Conservation (phyloP, 1,140 invertebrate genomes). For the Ctenoplectra terminalis region DNA sequence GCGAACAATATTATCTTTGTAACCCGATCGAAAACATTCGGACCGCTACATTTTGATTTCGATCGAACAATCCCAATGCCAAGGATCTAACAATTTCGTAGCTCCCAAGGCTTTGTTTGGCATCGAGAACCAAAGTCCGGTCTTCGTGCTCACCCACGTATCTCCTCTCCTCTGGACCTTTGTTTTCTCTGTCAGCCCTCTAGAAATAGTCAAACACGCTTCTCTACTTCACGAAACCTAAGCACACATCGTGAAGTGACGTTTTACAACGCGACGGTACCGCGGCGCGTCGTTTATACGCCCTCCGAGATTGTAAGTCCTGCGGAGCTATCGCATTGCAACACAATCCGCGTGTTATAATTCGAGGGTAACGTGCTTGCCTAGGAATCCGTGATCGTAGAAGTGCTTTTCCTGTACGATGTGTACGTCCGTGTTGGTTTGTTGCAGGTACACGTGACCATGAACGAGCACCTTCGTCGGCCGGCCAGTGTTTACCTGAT, state of each 20-base stretch:
- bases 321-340: neutral
- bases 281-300: neutral
- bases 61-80: neutral
- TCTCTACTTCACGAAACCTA: constrained; percentile 38
- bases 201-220: constrained; percentile 52
- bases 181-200: constrained; percentile 49
- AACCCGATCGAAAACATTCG: neutral
- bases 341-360: constrained; percentile 45
- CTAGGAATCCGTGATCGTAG: constrained; percentile 10
- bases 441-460: neutral
- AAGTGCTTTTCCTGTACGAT: neutral
- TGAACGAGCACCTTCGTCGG: neutral
- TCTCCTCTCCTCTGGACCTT: neutral
- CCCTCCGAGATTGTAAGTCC: neutral
- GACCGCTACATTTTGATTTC: neutral
- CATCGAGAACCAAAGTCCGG: constrained; percentile 20
- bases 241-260: constrained; percentile 34
- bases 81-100: neutral
- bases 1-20: neutral
- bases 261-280: constrained; percentile 17
- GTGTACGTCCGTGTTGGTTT: neutral
- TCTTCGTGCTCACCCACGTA: constrained; percentile 16
- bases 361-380: constrained; percentile 7
- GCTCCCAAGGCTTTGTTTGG: neutral
- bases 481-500: neutral